These are phyloP conservation scores for Tetramorium alpestre DNA, from an alignment of 1,140 invertebrate species.

Conservation along the genomic window DNA sequence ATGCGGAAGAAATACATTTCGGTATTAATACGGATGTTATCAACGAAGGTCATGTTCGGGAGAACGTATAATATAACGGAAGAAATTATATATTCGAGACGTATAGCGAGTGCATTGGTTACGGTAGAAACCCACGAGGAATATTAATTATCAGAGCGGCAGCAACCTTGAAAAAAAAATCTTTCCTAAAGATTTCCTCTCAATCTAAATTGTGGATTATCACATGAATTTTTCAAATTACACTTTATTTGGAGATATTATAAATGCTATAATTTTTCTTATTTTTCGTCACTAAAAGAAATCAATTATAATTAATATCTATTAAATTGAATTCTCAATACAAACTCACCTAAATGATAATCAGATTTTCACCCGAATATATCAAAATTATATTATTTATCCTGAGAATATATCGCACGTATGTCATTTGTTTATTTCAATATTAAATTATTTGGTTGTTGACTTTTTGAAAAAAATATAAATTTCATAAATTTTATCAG, in stretches of 20 bases:
- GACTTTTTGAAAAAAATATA: neutral
- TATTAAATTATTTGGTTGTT: neutral
- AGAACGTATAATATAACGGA: neutral
- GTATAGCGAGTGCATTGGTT: slow-evolving; percentile 21
- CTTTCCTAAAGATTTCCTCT: neutral
- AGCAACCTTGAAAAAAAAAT: slow-evolving; percentile 33
- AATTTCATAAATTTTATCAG: neutral
- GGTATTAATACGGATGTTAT: slow-evolving; percentile 10
- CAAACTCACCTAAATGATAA: neutral
- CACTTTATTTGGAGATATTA: neutral
- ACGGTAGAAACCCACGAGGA: neutral
- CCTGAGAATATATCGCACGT: neutral
- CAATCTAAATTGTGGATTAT: neutral
- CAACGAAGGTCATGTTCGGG: slow-evolving; percentile 12
- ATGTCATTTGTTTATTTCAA: neutral
- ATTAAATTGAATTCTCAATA: neutral
- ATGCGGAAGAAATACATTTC: neutral
- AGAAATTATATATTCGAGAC: slow-evolving; percentile 21
- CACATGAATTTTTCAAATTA: neutral
- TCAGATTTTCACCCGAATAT: neutral
- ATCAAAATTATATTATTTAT: neutral
- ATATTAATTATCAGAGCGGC: slow-evolving; percentile 9
- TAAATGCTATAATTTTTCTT: neutral
- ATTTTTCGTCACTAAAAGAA: neutral
- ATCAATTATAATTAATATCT: neutral